Evolutionary conservation across 2,113 vertebrate genomes (phyloP).

Genomic region (Panthera uncia): DNA sequence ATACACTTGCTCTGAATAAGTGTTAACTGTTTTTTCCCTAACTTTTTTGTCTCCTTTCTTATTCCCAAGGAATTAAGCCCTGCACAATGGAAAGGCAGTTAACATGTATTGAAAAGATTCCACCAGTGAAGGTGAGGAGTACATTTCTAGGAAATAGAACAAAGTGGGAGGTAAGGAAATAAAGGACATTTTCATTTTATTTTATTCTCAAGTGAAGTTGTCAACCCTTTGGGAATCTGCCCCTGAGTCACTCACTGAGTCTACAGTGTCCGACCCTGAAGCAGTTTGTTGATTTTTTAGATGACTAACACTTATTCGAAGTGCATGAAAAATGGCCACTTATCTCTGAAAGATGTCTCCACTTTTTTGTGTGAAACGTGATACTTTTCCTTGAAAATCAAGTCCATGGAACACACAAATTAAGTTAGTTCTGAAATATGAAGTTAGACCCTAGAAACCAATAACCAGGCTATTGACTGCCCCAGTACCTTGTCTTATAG

Average conservation of each 20-base stretch:
- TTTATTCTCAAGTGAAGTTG: neutral
- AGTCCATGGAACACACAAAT: neutral
- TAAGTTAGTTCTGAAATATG: constrained; percentile 4
- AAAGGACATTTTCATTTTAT: neutral
- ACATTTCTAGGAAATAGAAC: neutral
- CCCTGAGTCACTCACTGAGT: fast-evolving
- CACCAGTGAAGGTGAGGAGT: fast-evolving
- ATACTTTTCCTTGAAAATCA: neutral
- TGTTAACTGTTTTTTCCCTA: neutral
- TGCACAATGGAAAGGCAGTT: neutral
- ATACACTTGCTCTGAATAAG: neutral
- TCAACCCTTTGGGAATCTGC: fast-evolving
- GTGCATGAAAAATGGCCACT: neutral
- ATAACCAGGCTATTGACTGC: constrained; percentile 33
- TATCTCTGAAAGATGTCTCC: neutral
- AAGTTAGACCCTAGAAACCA: constrained; percentile 36
- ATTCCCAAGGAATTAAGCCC: neutral
- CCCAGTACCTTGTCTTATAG: neutral
- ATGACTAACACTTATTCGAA: neutral
- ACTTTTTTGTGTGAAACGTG: neutral
- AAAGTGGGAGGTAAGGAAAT: fast-evolving
- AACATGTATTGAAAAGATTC: too few relatives aligned
- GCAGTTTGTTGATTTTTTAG: neutral
- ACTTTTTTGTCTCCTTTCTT: neutral
- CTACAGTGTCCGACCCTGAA: neutral